Evolutionary conservation across 2,113 vertebrate genomes (phyloP), one percentile per base, ranked within the genome.

Genomic region (Zosterops hypoxanthus): DNA sequence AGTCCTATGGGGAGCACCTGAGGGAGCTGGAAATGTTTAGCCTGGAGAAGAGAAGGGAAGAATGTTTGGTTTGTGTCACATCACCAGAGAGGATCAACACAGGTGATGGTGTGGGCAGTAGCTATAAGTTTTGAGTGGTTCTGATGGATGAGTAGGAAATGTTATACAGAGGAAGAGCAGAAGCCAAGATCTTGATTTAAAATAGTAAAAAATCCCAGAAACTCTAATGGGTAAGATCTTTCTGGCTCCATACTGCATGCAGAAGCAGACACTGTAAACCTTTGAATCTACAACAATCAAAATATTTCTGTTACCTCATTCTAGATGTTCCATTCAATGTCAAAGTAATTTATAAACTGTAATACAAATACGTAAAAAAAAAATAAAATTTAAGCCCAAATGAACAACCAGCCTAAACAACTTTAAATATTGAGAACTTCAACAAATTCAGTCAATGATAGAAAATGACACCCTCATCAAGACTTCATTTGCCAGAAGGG

Each of bases 401-500:
- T 33, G 29, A 93, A 60, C 42, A 63, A 41, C 57, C n/a, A 72
- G 47, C 70, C 66, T 87, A 64, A 91, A 61, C 49, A 87, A 79
- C 46, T 87, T 91, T 77, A 91, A 88, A 68, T 92, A 73, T 28
- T 90, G 70, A 93, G 78, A 95, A 53, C 50, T 84, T 63, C 50
- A 81, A n/a, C 63, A 81, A 86, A 86, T 71, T 75, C 53, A 88
- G 44, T 70, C 60, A 83, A 34, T 8, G 14, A 66, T 39, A 89
- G 75, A 81, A 84, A 94, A 94, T 87, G 31, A 83, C 42, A 65
- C 44, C 42, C 49, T 85, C 69, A 68, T 92, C 88, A 90, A 95
- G 63, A 29, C 79, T 86, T 92, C 69, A 92, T 96, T 96, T 95
- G 63, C 64, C 94, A 77, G 52, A 92, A 86, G 47, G 34, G 31